A percentile compares a stretch with the other conserved stretches of the same genome.
Conservation (phyloP, 2,113 vertebrate genomes). For the Lepus europaeus region DNA sequence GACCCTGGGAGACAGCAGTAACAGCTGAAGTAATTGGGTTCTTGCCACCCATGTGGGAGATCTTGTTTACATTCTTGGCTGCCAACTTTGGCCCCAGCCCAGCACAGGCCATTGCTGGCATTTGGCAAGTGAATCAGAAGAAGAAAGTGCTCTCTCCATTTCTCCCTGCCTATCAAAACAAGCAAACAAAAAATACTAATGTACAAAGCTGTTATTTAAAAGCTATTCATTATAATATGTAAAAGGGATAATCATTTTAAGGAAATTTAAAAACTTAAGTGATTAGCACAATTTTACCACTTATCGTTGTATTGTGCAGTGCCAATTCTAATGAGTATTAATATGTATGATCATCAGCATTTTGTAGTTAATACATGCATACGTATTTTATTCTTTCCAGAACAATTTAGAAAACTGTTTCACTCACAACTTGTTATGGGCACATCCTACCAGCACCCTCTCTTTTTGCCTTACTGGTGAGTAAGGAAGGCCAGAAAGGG, state of each 20-base stretch:
- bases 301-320: background rate
- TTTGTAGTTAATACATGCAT: background rate
- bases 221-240: background rate
- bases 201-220: background rate
- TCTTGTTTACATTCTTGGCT: too few relatives aligned
- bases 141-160: too few relatives aligned
- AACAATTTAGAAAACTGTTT: background rate
- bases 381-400: background rate
- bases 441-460: background rate
- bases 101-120: too few relatives aligned
- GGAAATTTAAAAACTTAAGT: background rate
- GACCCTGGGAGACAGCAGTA: too few relatives aligned
- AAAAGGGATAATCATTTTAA: background rate
- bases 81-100: too few relatives aligned
- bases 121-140: too few relatives aligned
- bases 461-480: background rate
- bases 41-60: too few relatives aligned
- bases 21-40: too few relatives aligned
- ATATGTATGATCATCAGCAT: background rate
- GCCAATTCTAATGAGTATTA: background rate
- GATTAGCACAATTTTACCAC: conserved; percentile 23
- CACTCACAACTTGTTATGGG: background rate
- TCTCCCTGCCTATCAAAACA: too few relatives aligned
- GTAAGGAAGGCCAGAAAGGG: background rate
- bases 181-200: background rate